Evolutionary conservation across 2,888 invertebrate species (phyloP), one percentile per base, ranked within the genome.

Genomic region (Drosophila tripunctata): DNA sequence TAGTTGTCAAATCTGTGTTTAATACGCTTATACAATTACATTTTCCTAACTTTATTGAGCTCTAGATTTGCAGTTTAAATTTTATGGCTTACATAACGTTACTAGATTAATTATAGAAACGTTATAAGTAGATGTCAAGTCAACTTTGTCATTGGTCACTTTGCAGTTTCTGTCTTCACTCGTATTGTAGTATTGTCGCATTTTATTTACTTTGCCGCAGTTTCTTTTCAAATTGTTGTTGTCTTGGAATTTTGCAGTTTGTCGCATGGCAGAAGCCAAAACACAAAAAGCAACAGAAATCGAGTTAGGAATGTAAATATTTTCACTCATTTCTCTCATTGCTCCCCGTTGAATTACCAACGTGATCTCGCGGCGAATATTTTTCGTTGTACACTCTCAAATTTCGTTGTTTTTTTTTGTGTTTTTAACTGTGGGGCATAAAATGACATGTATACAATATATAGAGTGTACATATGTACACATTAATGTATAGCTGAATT

Each of bases 381-480:
- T 57, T 51, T 21, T 62, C 54, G 58, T 22, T 54, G 66, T 69
- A 54, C 21, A 56, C 27, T 43, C 51, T 82, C 74, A n/a, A 70
- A 76, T 78, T 82, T 57, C 61, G 67, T 33, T 50, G 56, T 62
- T 70, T 47, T 14, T 47, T 27, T 24, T 24, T 5, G 1, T 24
- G 7, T 4, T 24, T 27, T 27, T 8, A 8, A 27, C 1, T 6
- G 1, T 10, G 27, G 27, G 40, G 75, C 52, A 44, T 43, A 24
- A 82, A 82, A 65, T 69, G 38, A 52, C 61, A 56, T 45, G 43
- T 19, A 44, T 35, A 55, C 31, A 51, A 40, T 17, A 47, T 19
- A 44, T 15, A 17, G n/a, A n/a, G n/a, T 24, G 12, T 4, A n/a
- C 15, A 15, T 8, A 17, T 24, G 22, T 7, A 43, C 21, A 41